Evolutionary conservation across 2,797 vertebrate species (phyloP), one percentile per base, ranked within the genome.

Genomic region (Echiichthys vipera): DNA sequence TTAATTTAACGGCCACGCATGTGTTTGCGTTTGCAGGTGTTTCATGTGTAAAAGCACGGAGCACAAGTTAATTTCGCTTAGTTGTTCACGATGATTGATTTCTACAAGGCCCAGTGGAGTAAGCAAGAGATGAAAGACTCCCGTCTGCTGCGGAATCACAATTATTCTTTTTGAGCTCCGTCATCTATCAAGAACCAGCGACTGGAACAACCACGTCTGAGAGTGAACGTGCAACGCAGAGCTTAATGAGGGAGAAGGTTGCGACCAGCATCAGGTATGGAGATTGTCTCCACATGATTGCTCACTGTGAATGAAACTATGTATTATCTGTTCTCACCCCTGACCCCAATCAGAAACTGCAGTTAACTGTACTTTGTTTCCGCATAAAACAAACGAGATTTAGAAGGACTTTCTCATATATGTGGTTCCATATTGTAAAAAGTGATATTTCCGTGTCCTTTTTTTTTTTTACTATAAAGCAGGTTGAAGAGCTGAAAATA

Each of bases 81-180:
- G 17, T 47, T 62, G 58, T 56, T 62, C 30, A 18, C 7, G 25
- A 43, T 46, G 61, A 80, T 70, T 50, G 59, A 78, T 77, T 77
- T 70, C 55, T 15, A 0, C 30, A 20, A 17, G 12, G 14, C 42
- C 77, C 32, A n/a, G 32, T 22, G 4, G 43, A 68, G 54, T 65
- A 2, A 55, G 55, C 34, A 40, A 32, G 13, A 53, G 65, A 78
- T 73, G n/a, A 84, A 83, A 76, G 63, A 65, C 13, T 56, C 18
- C 0, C 3, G 17, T 62, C 40, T 2, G 11, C 45, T 36, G 29
- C 13, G 43, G 58, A 70, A 75, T 37, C n/a, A 17, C 22, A 63
- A 54, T 63, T 56, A 40, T 67, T 77, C 25, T 42, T 67, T 77
- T 43, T 65, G 18, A 61, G 62, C 46, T 22, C 34, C 3, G 17